These are phyloP conservation scores for Aphelinus atriplicis DNA, from an alignment of 1,140 invertebrate genomes.

Conservation along the genomic window DNA sequence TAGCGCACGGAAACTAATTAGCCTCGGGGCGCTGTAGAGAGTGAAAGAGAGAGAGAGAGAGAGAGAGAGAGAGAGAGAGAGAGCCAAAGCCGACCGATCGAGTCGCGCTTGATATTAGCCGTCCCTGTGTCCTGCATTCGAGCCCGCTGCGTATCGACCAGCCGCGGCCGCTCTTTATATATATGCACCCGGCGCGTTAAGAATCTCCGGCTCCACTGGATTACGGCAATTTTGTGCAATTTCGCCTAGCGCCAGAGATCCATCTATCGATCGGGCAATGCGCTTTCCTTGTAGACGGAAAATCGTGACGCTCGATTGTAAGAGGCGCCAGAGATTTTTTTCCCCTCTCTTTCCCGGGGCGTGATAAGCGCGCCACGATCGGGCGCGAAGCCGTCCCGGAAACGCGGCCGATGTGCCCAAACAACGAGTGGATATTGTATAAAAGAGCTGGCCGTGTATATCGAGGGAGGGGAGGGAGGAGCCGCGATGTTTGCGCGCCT, in stretches of 20 bases:
- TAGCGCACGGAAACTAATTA: too few species aligned
- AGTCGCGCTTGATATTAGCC: too few species aligned
- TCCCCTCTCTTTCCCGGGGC: not conserved
- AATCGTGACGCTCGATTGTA: slow-evolving; percentile 2
- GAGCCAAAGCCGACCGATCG: slow-evolving; percentile 9
- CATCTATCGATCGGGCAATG: slow-evolving; percentile 4
- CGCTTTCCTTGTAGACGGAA: slow-evolving; percentile 3
- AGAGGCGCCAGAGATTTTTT: too few species aligned
- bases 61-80: slow-evolving; percentile 41
- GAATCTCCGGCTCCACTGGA: slow-evolving; percentile 25
- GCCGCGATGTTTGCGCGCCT: not conserved
- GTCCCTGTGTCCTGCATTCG: too few species aligned
- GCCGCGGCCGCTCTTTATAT: too few species aligned
- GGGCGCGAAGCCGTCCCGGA: too few species aligned
- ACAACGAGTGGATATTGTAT: not conserved
- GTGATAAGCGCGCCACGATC: not conserved
- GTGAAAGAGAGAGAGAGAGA: slow-evolving; percentile 19
- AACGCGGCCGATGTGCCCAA: too few species aligned
- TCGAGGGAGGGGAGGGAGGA: too few species aligned
- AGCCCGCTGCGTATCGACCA: too few species aligned
- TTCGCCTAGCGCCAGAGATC: slow-evolving; percentile 30
- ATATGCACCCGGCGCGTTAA: too few species aligned
- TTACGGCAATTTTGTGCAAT: slow-evolving; percentile 46
- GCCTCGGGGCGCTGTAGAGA: too few species aligned
- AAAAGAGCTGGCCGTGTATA: not conserved